These are phyloP conservation scores for Chloroceryle inda DNA, from an alignment of 2,797 vertebrate species.

Conservation along the genomic window DNA sequence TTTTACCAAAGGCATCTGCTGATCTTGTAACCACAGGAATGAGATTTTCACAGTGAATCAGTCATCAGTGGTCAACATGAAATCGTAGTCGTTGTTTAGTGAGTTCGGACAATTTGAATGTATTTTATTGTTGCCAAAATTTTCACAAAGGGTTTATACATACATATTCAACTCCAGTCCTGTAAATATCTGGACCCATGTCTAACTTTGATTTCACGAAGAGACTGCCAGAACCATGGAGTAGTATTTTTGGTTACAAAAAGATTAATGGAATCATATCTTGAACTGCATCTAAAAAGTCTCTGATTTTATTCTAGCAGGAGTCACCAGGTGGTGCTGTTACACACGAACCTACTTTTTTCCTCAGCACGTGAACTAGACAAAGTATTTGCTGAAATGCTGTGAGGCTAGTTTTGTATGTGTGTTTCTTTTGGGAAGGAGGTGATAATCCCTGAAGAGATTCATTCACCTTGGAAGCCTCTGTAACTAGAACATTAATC, in stretches of 20 bases:
- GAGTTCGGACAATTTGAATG: not conserved
- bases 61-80: not conserved
- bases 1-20: not conserved
- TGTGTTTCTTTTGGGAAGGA: not conserved
- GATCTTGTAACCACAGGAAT: not conserved
- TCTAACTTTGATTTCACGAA: not conserved
- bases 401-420: not conserved
- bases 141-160: not conserved
- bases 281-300: not conserved
- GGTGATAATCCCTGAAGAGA: not conserved
- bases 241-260: not conserved
- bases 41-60: not conserved
- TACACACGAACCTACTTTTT: not conserved
- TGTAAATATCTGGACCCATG: not conserved
- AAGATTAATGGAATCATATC: not conserved
- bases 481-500: not conserved
- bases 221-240: not conserved
- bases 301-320: not conserved
- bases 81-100: not conserved
- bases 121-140: not conserved
- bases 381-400: not conserved
- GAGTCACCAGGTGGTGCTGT: constrained; percentile 64
- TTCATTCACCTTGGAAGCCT: not conserved
- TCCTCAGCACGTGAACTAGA: fast-evolving
- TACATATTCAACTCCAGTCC: not conserved